Base-by-base conservation (phyloP, 2,888 invertebrate genomes). In the Frankliniella intonsa region DNA sequence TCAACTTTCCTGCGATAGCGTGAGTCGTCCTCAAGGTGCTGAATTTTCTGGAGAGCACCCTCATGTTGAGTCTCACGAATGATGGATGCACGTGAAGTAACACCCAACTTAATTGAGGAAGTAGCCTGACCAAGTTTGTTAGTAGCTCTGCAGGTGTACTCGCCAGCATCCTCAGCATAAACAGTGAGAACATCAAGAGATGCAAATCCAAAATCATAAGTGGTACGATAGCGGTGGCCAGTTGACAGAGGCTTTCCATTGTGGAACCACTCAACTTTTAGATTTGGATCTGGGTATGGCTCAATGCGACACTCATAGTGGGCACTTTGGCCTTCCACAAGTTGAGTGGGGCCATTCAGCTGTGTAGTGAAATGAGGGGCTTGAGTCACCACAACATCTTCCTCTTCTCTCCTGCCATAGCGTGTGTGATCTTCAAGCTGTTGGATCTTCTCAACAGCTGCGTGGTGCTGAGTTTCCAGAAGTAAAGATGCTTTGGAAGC, bases 161-260 rank as follows among this genome's bases (percentile, higher is more conserved):
- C 95, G 82, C 98, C 98, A 84, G 96, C 94, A 88, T 99, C 99
- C 89, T 97, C 97, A 25, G 94, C 94, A 86, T 97, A 96, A 1
- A 97, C 97, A 79, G 96, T 95, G 50, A 97, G 90, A 83, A 99
- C 95, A 87, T 99, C 99, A 84, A 99, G 91, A 82, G 98, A 95
- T 83, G 97, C 97, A 88, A 97, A 98, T 80, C 99, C 99, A 88
- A 99, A 99, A 87, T 99, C 98, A 86, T 95, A 96, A 81, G 97
- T 94, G 81, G 97, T 97, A 86, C 97, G 93, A 90, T 96, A 97
- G 84, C 98, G 92, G 87, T 97, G 97, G n/a, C 90, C 96, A 84
- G 94, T 94, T 86, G 93, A 93, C 81, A 97, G 89, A 80, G 97
- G 95, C 88, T 96, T 93, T 81, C 95, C 97, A 88, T 98, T 97